phyloP scores from a whole-genome alignment of 2,888 invertebrate genomes.

The Patella ulyssiponensis region DNA sequence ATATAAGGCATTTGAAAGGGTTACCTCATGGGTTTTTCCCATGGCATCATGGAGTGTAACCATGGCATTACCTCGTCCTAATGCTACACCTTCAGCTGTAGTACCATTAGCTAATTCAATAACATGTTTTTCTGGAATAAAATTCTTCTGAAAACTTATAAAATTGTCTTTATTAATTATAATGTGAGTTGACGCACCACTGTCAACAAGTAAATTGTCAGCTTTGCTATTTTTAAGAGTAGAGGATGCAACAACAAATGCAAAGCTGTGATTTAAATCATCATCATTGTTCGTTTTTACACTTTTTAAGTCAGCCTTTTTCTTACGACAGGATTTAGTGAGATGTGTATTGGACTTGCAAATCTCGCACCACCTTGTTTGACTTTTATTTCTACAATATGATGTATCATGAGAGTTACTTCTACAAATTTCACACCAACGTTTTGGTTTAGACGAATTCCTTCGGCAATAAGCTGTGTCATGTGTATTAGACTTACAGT shows the following conservation, averaged over 20 bases:
- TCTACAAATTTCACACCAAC: no score
- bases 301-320: not conserved
- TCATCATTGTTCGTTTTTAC: not conserved
- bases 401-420: no score
- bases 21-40: slow-evolving; percentile 11
- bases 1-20: slow-evolving; percentile 26
- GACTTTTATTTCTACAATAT: no score
- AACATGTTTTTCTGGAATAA: slow-evolving; percentile 36
- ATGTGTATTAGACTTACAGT: not conserved
- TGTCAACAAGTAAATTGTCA: slow-evolving; percentile 36
- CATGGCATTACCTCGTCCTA: slow-evolving; percentile 22
- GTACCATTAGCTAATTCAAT: slow-evolving; percentile 34
- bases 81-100: slow-evolving; percentile 22
- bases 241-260: not conserved
- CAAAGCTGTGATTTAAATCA: not conserved
- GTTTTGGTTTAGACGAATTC: no score
- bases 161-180: slow-evolving; percentile 38
- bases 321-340: slow-evolving; percentile 3
- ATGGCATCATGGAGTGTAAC: no score
- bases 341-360: slow-evolving; percentile 17
- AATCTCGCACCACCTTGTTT: slow-evolving; percentile 10
- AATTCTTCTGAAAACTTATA: slow-evolving; percentile 32
- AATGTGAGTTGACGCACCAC: slow-evolving; percentile 43
- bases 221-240: not conserved
- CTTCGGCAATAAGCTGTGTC: not conserved